phyloP scores from a whole-genome alignment of 1,140 invertebrate genomes.

The Nixonia krombeini region DNA sequence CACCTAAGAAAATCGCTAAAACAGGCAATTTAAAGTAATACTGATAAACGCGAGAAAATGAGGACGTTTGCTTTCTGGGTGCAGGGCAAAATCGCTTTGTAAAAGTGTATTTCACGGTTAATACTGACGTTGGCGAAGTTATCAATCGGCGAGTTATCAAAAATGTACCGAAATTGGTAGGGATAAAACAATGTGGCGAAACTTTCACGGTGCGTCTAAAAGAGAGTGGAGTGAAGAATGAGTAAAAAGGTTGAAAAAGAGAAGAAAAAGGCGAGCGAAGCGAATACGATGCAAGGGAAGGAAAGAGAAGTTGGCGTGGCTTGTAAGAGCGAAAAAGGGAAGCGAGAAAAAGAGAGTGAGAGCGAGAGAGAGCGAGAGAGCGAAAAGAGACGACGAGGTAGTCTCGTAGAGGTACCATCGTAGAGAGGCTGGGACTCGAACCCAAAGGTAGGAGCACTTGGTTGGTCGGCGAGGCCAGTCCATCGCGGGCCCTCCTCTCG shows the following conservation, averaged over 20 bases:
- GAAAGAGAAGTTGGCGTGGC: constrained; percentile 25
- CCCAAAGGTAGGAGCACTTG: constrained; percentile 67
- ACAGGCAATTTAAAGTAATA: no score
- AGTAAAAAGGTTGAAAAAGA: constrained; percentile 26
- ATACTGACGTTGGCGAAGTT: no score
- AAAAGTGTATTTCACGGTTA: no score
- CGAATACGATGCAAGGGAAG: constrained; percentile 35
- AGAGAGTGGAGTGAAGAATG: constrained; percentile 20
- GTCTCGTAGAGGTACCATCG: constrained; percentile 66
- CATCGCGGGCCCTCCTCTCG: constrained; percentile 70
- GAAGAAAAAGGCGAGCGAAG: constrained; percentile 34
- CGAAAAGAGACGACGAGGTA: constrained; percentile 53
- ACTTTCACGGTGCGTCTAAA: constrained; percentile 2
- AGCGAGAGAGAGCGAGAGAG: constrained; percentile 39
- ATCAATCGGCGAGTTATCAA: constrained; percentile 37
- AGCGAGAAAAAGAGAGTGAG: constrained; percentile 18
- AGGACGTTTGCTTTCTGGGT: no score
- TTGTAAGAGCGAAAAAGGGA: constrained; percentile 14
- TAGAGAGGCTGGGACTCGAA: constrained; percentile 68
- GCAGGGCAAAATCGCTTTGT: no score
- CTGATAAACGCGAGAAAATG: no score
- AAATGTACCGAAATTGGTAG: constrained; percentile 33
- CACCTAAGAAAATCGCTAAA: no score
- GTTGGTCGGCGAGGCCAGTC: constrained; percentile 63
- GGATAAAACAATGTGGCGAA: constrained; percentile 21